Conservation (phyloP, 2,113 vertebrate genomes). For the Hystrix brachyura region DNA sequence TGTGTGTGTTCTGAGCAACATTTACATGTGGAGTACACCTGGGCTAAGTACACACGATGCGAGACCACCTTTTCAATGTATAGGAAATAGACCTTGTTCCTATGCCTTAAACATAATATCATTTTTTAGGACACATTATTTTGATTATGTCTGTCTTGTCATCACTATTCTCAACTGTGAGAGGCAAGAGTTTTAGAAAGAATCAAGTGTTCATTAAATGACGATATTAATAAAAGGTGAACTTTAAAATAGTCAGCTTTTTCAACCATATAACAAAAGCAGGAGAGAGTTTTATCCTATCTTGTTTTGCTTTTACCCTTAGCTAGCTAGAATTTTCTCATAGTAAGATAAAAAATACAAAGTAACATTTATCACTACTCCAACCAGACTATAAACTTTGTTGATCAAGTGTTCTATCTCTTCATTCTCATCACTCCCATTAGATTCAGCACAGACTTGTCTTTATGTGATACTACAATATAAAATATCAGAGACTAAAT, state of each 20-base stretch:
- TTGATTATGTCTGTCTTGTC: background rate
- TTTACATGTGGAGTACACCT: background rate
- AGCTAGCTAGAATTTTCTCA: background rate
- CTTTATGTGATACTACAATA: background rate
- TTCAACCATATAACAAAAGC: background rate
- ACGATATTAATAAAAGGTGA: background rate
- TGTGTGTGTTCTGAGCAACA: background rate
- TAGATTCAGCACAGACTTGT: background rate
- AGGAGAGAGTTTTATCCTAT: background rate
- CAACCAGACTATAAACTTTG: background rate
- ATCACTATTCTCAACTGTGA: background rate
- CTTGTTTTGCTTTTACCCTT: conserved; percentile 10
- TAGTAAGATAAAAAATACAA: background rate
- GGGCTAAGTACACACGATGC: background rate
- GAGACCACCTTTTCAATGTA: background rate
- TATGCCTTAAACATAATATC: background rate
- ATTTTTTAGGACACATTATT: background rate
- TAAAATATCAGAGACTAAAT: background rate
- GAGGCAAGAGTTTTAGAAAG: background rate
- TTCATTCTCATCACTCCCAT: background rate
- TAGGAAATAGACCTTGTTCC: background rate
- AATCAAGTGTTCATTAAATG: background rate
- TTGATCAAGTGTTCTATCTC: background rate
- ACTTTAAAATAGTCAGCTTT: background rate
- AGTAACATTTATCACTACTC: background rate